A percentile compares a stretch with the other conserved stretches of the same genome.
These are phyloP conservation scores for Chrysogorgia sp. DNA, from an alignment of 92 coral and sea anemone species.

Conservation along the genomic window DNA sequence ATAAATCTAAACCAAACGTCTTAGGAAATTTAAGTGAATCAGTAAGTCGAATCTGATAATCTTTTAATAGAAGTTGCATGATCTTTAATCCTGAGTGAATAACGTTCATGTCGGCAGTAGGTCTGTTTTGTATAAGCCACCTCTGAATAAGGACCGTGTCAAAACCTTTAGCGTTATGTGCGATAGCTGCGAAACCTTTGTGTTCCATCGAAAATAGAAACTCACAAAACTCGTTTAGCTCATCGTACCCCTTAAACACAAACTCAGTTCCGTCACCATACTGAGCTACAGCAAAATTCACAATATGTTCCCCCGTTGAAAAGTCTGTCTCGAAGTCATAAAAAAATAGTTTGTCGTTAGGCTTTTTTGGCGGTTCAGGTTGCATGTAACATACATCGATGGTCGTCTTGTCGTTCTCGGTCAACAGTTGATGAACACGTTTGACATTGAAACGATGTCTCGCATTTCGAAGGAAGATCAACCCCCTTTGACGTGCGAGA, in stretches of 20 bases:
- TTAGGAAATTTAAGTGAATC: conserved; percentile 14
- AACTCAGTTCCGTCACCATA: conserved; percentile 25
- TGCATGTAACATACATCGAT: no score
- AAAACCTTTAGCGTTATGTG: conserved; percentile 28
- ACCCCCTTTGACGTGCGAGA: no score
- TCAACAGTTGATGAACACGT: no score
- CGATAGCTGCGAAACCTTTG: no score
- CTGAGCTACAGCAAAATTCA: conserved; percentile 7
- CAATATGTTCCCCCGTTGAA: neutral
- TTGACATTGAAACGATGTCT: no score
- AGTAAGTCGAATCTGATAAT: conserved; percentile 8
- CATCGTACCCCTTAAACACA: conserved; percentile 28
- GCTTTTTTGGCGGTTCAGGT: no score
- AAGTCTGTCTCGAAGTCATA: no score
- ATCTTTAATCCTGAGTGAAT: conserved; percentile 21
- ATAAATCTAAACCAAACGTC: conserved; percentile 40
- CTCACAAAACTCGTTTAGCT: conserved; percentile 12
- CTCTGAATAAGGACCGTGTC: conserved; percentile 24
- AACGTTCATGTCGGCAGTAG: conserved; percentile 38
- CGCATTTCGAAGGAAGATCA: neutral
- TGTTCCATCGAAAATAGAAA: conserved; percentile 33
- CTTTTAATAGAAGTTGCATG: neutral
- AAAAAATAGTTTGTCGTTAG: no score
- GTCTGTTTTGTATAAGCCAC: conserved; percentile 41
- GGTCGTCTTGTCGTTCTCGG: no score